Evolutionary conservation across 2,113 vertebrate genomes (phyloP).

Genomic region (Electrona antarctica): DNA sequence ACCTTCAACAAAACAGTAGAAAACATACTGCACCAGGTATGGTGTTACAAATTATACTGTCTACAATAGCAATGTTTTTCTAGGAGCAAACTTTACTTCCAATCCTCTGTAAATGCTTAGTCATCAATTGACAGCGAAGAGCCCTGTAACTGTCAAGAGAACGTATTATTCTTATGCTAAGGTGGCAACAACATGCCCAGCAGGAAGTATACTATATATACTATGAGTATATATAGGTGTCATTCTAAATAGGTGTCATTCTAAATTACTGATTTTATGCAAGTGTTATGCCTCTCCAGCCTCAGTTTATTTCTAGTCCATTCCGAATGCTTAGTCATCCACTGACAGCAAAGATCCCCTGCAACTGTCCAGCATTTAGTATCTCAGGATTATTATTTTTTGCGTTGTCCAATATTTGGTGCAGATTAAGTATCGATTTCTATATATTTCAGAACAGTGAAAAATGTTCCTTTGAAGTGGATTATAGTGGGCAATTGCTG

Average conservation of each 20-base stretch:
- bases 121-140: conserved; percentile 36
- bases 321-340: conserved; percentile 59
- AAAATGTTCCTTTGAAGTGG: conserved; percentile 69
- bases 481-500: conserved; percentile 60
- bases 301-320: conserved; percentile 43
- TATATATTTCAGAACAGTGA: conserved; percentile 72
- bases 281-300: conserved; percentile 36
- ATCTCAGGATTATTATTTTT: conserved; percentile 56
- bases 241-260: conserved; percentile 40
- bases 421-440: conserved; percentile 84
- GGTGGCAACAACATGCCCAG: conserved; percentile 18
- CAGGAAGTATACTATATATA: conserved; percentile 12
- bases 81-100: conserved; percentile 31
- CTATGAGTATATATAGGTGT: neutral
- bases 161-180: conserved; percentile 31
- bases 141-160: conserved; percentile 38
- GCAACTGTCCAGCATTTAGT: conserved; percentile 55
- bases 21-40: neutral
- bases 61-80: conserved; percentile 37
- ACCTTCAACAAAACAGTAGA: conserved; percentile 60
- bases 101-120: conserved; percentile 36
- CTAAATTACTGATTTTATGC: conserved; percentile 45
- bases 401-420: conserved; percentile 73
- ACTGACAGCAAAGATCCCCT: conserved; percentile 43
- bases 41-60: conserved; percentile 21